Conservation (phyloP, 2,888 invertebrate genomes). For the Chirona hameri region DNA sequence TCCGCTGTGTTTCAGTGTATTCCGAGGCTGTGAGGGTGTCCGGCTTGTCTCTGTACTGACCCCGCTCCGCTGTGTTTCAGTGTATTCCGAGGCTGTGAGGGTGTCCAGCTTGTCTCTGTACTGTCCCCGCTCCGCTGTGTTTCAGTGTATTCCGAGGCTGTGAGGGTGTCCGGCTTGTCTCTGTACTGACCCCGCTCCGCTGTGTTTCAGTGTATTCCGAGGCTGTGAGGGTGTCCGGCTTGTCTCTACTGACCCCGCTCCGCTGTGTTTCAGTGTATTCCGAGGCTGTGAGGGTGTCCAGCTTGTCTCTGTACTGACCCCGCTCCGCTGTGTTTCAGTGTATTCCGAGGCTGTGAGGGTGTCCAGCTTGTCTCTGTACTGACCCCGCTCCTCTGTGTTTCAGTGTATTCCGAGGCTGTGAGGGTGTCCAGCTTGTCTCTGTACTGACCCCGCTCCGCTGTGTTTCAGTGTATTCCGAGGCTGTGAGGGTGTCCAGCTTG, state of each 20-base stretch:
- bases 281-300: background rate
- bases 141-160: background rate
- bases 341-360: background rate
- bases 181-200: background rate
- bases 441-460: background rate
- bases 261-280: background rate
- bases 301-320: no score
- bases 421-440: no score
- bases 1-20: background rate
- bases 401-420: no score
- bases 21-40: background rate
- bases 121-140: background rate
- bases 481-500: background rate
- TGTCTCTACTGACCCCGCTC: background rate
- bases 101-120: no score
- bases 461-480: background rate
- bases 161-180: background rate
- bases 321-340: background rate
- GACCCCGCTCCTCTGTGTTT: no score
- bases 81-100: background rate
- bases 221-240: background rate
- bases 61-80: background rate
- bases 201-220: background rate
- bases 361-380: background rate
- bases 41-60: no score